These are phyloP conservation scores for Agrotis clavis DNA, from an alignment of 2,888 invertebrate genomes.

Conservation along the genomic window DNA sequence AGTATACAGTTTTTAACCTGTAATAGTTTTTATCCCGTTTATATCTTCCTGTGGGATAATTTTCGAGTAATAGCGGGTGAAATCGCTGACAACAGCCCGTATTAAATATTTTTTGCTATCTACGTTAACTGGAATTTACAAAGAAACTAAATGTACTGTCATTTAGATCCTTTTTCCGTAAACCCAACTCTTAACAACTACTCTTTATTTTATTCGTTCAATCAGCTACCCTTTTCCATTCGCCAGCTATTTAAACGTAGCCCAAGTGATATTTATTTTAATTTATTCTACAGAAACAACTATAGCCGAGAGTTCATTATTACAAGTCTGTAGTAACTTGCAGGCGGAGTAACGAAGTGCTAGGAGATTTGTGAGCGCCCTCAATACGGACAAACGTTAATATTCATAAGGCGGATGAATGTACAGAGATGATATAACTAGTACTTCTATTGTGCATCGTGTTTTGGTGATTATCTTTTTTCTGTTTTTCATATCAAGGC, in stretches of 20 bases:
- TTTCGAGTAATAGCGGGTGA: too few relatives aligned
- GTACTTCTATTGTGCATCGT: conserved; percentile 21
- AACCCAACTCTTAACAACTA: not conserved
- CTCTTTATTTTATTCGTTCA: conserved; percentile 13
- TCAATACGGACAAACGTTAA: conserved; percentile 72
- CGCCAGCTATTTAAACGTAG: conserved; percentile 22
- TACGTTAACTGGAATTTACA: not conserved
- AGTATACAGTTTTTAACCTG: too few relatives aligned
- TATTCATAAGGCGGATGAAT: conserved; percentile 63
- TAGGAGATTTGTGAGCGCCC: conserved; percentile 76
- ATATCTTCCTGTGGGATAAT: too few relatives aligned
- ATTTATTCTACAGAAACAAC: conserved; percentile 72
- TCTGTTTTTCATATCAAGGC: too few relatives aligned
- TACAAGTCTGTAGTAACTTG: conserved; percentile 68
- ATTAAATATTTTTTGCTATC: not conserved
- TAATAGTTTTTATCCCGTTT: too few relatives aligned
- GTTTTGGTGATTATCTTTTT: conserved; percentile 22
- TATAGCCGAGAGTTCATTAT: conserved; percentile 73
- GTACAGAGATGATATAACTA: conserved; percentile 25
- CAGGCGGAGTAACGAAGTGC: conserved; percentile 78
- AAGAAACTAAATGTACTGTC: not conserved
- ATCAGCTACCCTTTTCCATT: conserved; percentile 27
- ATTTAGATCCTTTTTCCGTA: not conserved
- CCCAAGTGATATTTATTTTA: conserved; percentile 71
- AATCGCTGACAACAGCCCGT: too few relatives aligned